Conservation (phyloP, 2,113 vertebrate genomes). For the Sphaerodactylus townsendi region DNA sequence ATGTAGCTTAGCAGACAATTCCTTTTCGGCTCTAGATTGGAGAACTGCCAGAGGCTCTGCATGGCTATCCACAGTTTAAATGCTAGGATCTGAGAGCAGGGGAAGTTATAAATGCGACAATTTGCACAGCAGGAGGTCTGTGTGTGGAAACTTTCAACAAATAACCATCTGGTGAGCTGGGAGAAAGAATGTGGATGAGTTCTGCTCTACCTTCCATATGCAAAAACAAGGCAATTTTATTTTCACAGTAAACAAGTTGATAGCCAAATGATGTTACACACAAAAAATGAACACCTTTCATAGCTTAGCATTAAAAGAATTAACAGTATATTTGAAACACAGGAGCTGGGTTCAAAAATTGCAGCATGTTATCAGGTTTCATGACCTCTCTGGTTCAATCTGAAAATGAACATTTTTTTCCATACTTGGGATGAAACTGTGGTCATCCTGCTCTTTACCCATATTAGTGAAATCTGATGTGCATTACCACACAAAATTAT, state of each 20-base stretch:
- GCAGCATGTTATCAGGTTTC: no score
- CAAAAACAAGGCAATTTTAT: not conserved
- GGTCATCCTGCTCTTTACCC: no score
- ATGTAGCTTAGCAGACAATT: constrained; percentile 62
- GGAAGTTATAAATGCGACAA: constrained; percentile 59
- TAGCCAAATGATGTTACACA: not conserved
- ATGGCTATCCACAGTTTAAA: constrained; percentile 61
- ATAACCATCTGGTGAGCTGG: constrained; percentile 64
- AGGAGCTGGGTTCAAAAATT: not conserved
- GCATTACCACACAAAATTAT: no score
- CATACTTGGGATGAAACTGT: no score
- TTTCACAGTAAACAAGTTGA: not conserved
- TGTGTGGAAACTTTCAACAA: constrained; percentile 62
- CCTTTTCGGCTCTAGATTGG: constrained; percentile 59
- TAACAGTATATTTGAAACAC: not conserved
- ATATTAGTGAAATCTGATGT: no score
- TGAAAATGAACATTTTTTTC: no score
- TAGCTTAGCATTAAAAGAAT: not conserved
- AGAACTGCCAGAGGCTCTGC: constrained; percentile 50
- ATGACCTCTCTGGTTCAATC: no score
- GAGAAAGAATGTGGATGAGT: constrained; percentile 1
- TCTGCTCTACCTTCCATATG: not conserved
- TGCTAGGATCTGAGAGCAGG: constrained; percentile 53
- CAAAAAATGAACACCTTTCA: not conserved
- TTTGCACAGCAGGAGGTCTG: constrained; percentile 61